Evolutionary conservation across 1,140 invertebrate species (phyloP).

Genomic region (Cherax destructor): DNA sequence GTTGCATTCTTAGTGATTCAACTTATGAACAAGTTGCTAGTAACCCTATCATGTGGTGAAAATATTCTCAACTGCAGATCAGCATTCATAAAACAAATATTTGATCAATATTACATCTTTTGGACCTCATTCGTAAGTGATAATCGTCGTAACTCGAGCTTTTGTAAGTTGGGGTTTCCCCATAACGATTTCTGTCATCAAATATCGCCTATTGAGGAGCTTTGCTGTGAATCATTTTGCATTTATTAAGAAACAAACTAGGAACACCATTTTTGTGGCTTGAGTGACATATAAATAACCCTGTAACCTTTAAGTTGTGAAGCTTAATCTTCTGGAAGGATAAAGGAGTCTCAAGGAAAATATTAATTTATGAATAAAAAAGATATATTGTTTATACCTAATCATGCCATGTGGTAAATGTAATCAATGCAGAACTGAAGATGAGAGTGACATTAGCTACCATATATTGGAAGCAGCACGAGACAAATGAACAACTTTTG

Average conservation of each 20-base stretch:
- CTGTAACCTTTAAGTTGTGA: constrained; percentile 49
- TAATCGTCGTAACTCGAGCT: too few species aligned
- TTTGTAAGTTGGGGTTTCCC: too few species aligned
- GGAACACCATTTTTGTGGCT: constrained; percentile 55
- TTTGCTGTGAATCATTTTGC: background rate
- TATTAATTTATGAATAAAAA: background rate
- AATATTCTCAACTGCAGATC: too few species aligned
- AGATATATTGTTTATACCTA: constrained; percentile 15
- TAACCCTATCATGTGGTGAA: too few species aligned
- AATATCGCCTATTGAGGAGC: background rate
- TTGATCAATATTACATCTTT: too few species aligned
- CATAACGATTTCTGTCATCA: background rate
- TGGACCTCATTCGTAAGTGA: too few species aligned
- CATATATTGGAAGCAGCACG: background rate
- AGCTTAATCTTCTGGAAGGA: constrained; percentile 39
- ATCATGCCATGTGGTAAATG: background rate
- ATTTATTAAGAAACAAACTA: constrained; percentile 16
- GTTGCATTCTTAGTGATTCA: too few species aligned
- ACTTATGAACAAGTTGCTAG: too few species aligned
- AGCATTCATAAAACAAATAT: too few species aligned
- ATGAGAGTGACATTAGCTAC: background rate
- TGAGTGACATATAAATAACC: constrained; percentile 48
- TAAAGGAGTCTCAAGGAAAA: background rate
- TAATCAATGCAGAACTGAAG: background rate
- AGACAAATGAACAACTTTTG: background rate